Conservation (phyloP, 2,797 vertebrate species). For the Coregonus ussuriensis region DNA sequence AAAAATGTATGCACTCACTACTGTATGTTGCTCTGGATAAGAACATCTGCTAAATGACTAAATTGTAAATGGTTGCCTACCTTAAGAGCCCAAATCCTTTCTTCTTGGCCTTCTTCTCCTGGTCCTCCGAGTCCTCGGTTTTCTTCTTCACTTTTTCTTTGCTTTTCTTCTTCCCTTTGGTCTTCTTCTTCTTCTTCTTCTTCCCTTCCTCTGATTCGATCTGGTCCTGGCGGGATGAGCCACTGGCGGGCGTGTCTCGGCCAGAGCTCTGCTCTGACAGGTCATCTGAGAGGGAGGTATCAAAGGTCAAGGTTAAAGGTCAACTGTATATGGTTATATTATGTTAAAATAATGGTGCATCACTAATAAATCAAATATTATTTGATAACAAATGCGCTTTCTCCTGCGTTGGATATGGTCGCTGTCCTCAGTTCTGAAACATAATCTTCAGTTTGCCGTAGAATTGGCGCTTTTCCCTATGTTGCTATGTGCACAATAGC, state of each 20-base stretch:
- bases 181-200: slow-evolving; percentile 59
- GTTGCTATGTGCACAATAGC: no score
- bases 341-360: no score
- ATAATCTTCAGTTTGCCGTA: no score
- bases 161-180: slow-evolving; percentile 71
- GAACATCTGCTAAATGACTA: no score
- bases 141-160: slow-evolving; percentile 79
- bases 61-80: slow-evolving; percentile 65
- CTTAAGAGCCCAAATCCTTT: slow-evolving; percentile 89
- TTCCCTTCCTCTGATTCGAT: slow-evolving; percentile 77
- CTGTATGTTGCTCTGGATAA: no score
- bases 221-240: slow-evolving; percentile 74
- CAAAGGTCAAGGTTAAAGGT: background rate
- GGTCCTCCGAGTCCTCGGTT: slow-evolving; percentile 80
- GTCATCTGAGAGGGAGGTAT: slow-evolving; percentile 71
- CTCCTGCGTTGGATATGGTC: no score
- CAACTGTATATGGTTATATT: no score
- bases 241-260: slow-evolving; percentile 80
- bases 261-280: slow-evolving; percentile 88
- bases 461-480: no score
- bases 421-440: no score
- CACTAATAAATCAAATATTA: no score
- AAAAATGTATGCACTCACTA: no score
- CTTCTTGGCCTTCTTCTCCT: slow-evolving; percentile 88
- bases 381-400: no score